These are phyloP conservation scores for Orientallactaga bullata DNA, from an alignment of 2,113 vertebrate genomes.

Conservation along the genomic window DNA sequence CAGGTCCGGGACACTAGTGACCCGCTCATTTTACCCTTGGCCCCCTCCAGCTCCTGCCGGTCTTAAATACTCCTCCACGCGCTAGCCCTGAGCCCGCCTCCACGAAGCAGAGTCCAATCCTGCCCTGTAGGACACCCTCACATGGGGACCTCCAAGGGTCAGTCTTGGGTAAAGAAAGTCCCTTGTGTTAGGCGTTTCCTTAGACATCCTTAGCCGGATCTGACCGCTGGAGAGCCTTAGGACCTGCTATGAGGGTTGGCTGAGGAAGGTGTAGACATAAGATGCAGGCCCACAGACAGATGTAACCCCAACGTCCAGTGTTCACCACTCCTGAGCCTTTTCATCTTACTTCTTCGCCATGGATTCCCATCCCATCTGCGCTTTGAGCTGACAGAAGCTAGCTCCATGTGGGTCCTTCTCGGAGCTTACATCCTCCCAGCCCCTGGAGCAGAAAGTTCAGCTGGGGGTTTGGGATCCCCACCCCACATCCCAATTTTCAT, in stretches of 20 bases:
- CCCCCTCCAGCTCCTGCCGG: background rate
- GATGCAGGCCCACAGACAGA: background rate
- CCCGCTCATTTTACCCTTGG: conserved; percentile 62
- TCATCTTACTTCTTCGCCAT: background rate
- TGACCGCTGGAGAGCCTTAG: background rate
- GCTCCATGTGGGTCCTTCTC: background rate
- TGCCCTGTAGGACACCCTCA: background rate
- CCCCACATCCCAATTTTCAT: background rate
- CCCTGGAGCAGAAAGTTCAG: background rate
- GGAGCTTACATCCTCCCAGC: background rate
- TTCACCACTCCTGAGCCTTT: background rate
- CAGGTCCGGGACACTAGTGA: background rate
- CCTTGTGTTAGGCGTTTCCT: conserved; percentile 38
- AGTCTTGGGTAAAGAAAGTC: conserved; percentile 5
- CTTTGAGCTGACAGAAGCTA: conserved; percentile 2
- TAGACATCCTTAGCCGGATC: background rate
- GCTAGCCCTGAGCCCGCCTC: conserved; percentile 63
- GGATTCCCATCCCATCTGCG: background rate
- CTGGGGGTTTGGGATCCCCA: too few species aligned
- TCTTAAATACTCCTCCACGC: conserved; percentile 56
- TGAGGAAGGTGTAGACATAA: background rate
- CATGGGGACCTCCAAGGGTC: background rate
- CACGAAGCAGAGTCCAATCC: conserved; percentile 58
- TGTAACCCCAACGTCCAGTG: background rate
- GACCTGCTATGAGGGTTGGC: background rate